phyloP scores from a whole-genome alignment of 92 coral and sea anemone species.

The Meandrina meandrites region DNA sequence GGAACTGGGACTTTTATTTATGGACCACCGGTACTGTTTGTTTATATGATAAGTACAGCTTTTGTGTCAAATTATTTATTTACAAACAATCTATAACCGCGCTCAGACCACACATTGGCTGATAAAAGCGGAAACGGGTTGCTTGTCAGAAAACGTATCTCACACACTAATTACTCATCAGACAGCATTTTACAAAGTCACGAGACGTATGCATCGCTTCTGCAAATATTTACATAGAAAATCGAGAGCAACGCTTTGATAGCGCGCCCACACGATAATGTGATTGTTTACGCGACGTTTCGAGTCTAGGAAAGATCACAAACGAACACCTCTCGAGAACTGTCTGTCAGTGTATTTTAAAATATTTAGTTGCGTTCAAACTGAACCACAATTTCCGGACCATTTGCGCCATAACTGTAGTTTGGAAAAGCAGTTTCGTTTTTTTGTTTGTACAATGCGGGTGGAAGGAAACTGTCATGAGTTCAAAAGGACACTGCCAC shows the following conservation, averaged over 20 bases:
- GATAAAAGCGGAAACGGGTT: conserved; percentile 47
- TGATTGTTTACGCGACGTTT: conserved; percentile 29
- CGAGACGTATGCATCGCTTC: conserved; percentile 44
- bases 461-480: conserved; percentile 15
- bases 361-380: conserved; percentile 13
- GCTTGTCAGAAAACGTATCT: conserved; percentile 39
- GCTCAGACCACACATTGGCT: conserved; percentile 68
- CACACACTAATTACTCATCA: conserved; percentile 18
- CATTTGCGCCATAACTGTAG: not conserved
- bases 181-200: conserved; percentile 22
- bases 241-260: conserved; percentile 33
- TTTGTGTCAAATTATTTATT: conserved; percentile 93
- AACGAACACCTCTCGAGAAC: not conserved
- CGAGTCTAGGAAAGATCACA: not conserved
- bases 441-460: not conserved
- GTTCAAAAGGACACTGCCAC: conserved; percentile 31
- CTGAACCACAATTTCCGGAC: not conserved
- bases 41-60: conserved; percentile 70
- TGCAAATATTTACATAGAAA: conserved; percentile 49
- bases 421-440: conserved; percentile 21
- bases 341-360: conserved; percentile 1
- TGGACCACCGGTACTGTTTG: conserved; percentile 91
- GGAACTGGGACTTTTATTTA: conserved; percentile 40
- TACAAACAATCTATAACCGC: conserved; percentile 85
- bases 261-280: conserved; percentile 18